Percentiles rank a stretch among this genome's conserved stretches.
Conservation (phyloP, 2,113 vertebrate species). For the Trogon surrucura region DNA sequence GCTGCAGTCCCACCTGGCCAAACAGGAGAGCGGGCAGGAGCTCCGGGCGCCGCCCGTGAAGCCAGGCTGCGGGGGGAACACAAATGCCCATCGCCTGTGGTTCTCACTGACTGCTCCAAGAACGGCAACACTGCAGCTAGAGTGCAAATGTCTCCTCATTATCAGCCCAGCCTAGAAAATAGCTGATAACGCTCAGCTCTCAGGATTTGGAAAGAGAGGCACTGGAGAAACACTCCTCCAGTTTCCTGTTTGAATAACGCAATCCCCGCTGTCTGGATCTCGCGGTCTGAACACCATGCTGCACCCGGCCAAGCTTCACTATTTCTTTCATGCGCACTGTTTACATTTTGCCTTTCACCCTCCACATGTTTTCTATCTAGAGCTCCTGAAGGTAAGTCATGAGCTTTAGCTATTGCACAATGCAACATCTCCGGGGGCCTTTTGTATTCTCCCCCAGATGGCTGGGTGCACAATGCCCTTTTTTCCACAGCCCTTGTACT, state of each 20-base stretch:
- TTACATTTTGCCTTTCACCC: slow-evolving; percentile 37
- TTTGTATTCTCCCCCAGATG: background rate
- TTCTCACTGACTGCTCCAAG: background rate
- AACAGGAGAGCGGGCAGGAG: background rate
- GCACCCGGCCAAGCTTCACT: background rate
- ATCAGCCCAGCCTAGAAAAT: background rate
- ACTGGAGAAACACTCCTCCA: background rate
- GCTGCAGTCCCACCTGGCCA: background rate
- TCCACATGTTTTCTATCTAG: slow-evolving; percentile 43
- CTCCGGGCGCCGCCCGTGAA: background rate
- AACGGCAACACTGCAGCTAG: background rate
- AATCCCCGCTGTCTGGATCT: background rate
- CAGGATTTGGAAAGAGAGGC: background rate
- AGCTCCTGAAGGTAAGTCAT: slow-evolving; percentile 30
- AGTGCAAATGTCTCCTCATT: background rate
- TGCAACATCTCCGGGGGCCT: background rate
- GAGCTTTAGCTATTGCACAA: background rate
- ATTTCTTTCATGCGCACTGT: background rate
- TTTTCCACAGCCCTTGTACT: background rate
- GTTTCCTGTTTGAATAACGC: background rate
- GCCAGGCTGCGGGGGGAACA: background rate
- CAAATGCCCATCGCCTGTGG: background rate
- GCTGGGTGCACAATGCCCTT: background rate
- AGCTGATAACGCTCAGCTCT: background rate
- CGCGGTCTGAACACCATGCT: background rate